Evolutionary conservation across 1,140 invertebrate genomes (phyloP).

Genomic region (Triops longicaudatus): DNA sequence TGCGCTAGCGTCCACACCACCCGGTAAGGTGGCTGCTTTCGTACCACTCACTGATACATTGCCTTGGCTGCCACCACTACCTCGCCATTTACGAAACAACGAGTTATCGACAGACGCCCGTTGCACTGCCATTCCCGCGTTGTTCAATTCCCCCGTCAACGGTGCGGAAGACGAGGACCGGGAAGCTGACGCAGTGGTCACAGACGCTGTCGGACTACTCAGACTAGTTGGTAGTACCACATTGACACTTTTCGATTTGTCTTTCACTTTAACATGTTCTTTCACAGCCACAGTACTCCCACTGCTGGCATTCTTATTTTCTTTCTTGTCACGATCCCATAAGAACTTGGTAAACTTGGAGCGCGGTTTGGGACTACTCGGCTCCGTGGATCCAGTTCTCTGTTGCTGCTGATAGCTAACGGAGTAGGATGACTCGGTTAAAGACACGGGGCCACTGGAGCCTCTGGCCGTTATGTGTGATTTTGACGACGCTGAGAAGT

Average conservation of each 20-base stretch:
- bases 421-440: constrained; percentile 35
- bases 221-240: constrained; percentile 4
- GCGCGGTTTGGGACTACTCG: constrained; percentile 61
- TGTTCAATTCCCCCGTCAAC: background rate
- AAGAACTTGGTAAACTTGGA: constrained; percentile 57
- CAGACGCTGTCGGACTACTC: constrained; percentile 20
- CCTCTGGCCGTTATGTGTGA: constrained; percentile 17
- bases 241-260: constrained; percentile 33
- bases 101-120: background rate
- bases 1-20: background rate
- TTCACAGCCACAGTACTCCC: constrained; percentile 30
- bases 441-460: constrained; percentile 8
- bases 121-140: background rate
- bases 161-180: constrained; percentile 28
- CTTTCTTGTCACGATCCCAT: constrained; percentile 48
- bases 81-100: constrained; percentile 29
- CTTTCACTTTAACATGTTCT: constrained; percentile 38
- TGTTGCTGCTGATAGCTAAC: constrained; percentile 33
- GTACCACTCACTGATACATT: constrained; percentile 27
- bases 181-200: constrained; percentile 24
- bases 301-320: constrained; percentile 31
- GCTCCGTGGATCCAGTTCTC: constrained; percentile 31
- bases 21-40: constrained; percentile 3
- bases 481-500: constrained; percentile 19
- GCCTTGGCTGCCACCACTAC: constrained; percentile 28